phyloP scores from a whole-genome alignment of 1,140 invertebrate species.

The Bombus confusus region DNA sequence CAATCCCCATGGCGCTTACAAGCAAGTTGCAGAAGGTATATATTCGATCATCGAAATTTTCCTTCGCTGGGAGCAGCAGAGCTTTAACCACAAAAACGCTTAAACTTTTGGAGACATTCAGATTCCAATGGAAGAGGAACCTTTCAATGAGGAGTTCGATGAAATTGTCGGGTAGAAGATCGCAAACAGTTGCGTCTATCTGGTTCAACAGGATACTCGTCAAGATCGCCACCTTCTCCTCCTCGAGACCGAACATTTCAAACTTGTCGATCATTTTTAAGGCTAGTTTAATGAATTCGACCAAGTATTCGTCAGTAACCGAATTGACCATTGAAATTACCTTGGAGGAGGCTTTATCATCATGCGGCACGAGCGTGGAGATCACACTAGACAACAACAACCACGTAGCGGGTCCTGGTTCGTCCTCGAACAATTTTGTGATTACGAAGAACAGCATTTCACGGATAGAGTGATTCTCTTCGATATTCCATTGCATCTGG shows the following conservation, averaged over 20 bases:
- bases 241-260: background rate
- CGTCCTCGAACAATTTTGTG: conserved; percentile 47
- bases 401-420: conserved; percentile 60
- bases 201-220: background rate
- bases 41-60: conserved; percentile 29
- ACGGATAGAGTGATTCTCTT: conserved; percentile 69
- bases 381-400: conserved; percentile 53
- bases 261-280: conserved; percentile 46
- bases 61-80: conserved; percentile 7
- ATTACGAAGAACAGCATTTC: conserved; percentile 55
- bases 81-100: background rate
- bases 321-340: background rate
- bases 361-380: conserved; percentile 38
- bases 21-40: conserved; percentile 33
- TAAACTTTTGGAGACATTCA: background rate
- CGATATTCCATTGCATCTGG: conserved; percentile 40
- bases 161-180: conserved; percentile 54
- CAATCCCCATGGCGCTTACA: background rate
- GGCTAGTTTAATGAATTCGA: conserved; percentile 41
- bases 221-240: accelerated
- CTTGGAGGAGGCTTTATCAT: background rate
- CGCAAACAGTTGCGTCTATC: conserved; percentile 20
- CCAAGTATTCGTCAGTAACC: conserved; percentile 64
- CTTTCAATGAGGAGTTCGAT: conserved; percentile 29
- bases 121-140: conserved; percentile 47